A percentile compares a stretch with the other conserved stretches of the same genome.
These are phyloP conservation scores for Ceratina calcarata DNA, from an alignment of 1,140 invertebrate genomes.

Conservation along the genomic window DNA sequence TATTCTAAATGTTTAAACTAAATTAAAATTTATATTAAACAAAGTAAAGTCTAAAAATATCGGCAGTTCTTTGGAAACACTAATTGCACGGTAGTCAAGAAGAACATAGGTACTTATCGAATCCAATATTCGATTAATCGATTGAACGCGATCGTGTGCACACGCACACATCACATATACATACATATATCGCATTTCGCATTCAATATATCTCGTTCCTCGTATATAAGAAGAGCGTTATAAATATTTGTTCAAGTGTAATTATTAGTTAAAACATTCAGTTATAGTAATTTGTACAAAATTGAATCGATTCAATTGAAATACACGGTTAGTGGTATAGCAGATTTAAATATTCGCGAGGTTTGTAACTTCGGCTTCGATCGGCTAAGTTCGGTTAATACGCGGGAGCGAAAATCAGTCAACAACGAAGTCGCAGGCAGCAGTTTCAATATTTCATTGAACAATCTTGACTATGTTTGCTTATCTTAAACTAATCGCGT, in stretches of 20 bases:
- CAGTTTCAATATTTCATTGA: not conserved
- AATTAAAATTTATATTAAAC: not conserved
- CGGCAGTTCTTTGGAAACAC: slow-evolving; percentile 7
- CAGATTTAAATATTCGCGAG: not conserved
- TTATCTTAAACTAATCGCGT: not conserved
- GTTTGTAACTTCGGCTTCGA: not conserved
- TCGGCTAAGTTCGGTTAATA: not conserved
- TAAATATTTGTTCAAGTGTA: not conserved
- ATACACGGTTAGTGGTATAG: not conserved
- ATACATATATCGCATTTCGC: not conserved
- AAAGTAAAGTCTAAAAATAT: not conserved
- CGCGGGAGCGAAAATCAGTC: not conserved
- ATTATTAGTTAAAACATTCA: slow-evolving; percentile 1
- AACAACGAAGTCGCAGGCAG: not conserved
- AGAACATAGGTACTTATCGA: not conserved
- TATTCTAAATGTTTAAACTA: not conserved
- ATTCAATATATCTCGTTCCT: not conserved
- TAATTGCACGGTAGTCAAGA: not conserved
- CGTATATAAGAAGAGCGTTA: not conserved
- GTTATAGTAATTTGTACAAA: not conserved
- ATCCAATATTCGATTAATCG: slow-evolving; percentile 1
- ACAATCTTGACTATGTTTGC: not conserved
- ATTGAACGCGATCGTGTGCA: not conserved
- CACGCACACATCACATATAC: not conserved
- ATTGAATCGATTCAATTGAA: not conserved